Percentiles rank a stretch among this genome's conserved stretches.
Evolutionary conservation across 1,140 invertebrate species (phyloP).

Genomic region (Vollenhovia emeryi): DNA sequence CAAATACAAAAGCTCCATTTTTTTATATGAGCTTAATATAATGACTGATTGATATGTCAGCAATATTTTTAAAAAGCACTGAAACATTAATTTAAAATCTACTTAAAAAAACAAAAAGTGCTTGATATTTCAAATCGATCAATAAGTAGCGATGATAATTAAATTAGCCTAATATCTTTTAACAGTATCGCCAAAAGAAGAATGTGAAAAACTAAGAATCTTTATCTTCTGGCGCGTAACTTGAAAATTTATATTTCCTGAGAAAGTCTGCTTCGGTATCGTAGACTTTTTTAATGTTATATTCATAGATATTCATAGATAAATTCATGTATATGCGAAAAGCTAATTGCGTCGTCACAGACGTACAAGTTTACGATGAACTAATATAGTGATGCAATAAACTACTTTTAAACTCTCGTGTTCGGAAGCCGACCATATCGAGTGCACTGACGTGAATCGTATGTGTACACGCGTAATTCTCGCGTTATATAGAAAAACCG

Average conservation of each 20-base stretch:
- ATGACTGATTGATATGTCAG: not conserved
- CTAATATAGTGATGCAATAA: conserved; percentile 46
- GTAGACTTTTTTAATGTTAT: not conserved
- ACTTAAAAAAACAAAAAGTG: not conserved
- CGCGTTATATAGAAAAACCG: conserved; percentile 59
- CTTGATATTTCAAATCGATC: not conserved
- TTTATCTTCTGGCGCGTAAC: not conserved
- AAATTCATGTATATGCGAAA: not conserved
- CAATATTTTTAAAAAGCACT: not conserved
- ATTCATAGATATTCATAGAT: conserved; percentile 12
- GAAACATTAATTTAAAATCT: not conserved
- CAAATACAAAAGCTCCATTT: not conserved
- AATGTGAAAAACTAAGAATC: not conserved
- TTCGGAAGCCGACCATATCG: conserved; percentile 59
- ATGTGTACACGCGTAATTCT: conserved; percentile 62
- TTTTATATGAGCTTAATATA: not conserved
- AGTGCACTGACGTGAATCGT: conserved; percentile 61
- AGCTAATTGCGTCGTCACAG: not conserved
- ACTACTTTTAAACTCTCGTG: conserved; percentile 50
- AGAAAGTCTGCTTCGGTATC: not conserved
- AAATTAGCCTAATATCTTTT: not conserved
- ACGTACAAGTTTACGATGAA: conserved; percentile 12
- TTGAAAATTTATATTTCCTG: conserved; percentile 4
- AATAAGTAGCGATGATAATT: not conserved
- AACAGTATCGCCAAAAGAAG: not conserved